A percentile compares a stretch with the other conserved stretches of the same genome.
These are phyloP conservation scores for Cepaea hortensis DNA, from an alignment of 2,888 invertebrate genomes.

Conservation along the genomic window DNA sequence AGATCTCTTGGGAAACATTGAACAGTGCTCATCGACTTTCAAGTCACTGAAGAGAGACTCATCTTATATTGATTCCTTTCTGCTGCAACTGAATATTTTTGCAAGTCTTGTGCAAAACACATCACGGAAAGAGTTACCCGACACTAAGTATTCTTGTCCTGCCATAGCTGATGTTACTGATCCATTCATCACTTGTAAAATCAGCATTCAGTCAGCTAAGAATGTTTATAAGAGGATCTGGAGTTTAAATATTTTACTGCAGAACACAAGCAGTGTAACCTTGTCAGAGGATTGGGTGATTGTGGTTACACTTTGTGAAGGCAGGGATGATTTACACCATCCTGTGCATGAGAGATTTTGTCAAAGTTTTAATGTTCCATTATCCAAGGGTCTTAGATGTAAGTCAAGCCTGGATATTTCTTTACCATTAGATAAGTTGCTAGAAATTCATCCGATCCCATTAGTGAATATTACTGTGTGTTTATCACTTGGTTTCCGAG, in stretches of 20 bases:
- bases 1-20: constrained; percentile 20
- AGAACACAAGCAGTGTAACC: constrained; percentile 1
- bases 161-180: neutral
- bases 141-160: neutral
- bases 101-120: neutral
- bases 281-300: constrained; percentile 32
- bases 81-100: constrained; percentile 37
- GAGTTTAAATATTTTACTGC: constrained; percentile 9
- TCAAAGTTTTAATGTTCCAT: constrained; percentile 17
- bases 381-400: constrained; percentile 13
- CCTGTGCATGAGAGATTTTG: neutral
- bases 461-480: neutral
- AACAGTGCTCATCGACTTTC: constrained; percentile 2
- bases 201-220: neutral
- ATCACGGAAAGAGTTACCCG: neutral
- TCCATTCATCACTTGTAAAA: neutral
- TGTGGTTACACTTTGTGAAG: constrained; percentile 12
- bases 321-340: neutral
- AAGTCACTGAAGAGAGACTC: constrained; percentile 18
- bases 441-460: constrained; percentile 4
- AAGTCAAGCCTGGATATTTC: constrained; percentile 1
- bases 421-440: constrained; percentile 5
- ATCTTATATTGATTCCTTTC: neutral
- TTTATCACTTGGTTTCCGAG: constrained; percentile 3
- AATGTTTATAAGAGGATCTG: constrained; percentile 28